Percentiles rank a stretch among this genome's conserved stretches.
These are phyloP conservation scores for Buceros bicornis DNA, from an alignment of 2,797 vertebrate genomes.

Conservation along the genomic window DNA sequence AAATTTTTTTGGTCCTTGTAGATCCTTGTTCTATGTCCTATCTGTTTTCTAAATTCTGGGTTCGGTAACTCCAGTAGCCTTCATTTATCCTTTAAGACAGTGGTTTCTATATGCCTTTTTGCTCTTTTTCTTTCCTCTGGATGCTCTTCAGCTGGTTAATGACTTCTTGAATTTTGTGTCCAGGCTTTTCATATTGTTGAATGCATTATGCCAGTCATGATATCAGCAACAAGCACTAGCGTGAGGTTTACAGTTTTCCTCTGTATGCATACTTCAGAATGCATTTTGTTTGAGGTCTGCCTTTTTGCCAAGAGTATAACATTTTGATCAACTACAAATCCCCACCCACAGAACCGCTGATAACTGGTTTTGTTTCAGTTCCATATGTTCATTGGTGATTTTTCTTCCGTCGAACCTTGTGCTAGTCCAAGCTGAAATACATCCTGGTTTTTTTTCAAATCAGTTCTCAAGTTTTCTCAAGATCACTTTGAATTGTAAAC, in stretches of 20 bases:
- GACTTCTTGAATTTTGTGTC: background rate
- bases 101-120: background rate
- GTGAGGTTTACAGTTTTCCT: background rate
- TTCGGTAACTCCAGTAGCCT: background rate
- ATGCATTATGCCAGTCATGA: background rate
- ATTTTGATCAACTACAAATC: background rate
- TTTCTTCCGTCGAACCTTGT: background rate
- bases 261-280: background rate
- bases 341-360: background rate
- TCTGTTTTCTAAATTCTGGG: background rate
- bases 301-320: background rate
- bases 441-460: background rate
- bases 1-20: background rate
- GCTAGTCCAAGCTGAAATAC: background rate
- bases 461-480: background rate
- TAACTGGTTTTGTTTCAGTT: background rate
- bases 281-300: background rate
- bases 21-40: background rate
- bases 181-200: background rate
- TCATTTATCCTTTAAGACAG: background rate
- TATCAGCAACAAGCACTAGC: background rate
- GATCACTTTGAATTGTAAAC: background rate
- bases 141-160: background rate
- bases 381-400: background rate
- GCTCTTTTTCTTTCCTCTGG: background rate